Evolutionary conservation across 2,113 vertebrate species (phyloP), one percentile per base, ranked within the genome.

Genomic region (Engraulis encrasicolus): DNA sequence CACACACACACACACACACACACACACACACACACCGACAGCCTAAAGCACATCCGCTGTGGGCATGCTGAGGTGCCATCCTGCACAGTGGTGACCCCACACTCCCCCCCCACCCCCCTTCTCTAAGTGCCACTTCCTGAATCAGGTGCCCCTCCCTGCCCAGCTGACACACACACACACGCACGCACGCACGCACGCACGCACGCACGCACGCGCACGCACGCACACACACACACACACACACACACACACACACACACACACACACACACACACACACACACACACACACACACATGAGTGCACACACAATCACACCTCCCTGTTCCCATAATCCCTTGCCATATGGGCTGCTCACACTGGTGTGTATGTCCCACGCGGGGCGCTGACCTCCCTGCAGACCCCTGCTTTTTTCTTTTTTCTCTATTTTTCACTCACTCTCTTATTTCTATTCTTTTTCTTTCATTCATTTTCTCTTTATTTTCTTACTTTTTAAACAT

Each of bases 261-360:
- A 45, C 40, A 45, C 40, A 45, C 40, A 45, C 40, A 45, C 40
- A 45, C 40, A 45, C 40, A 45, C 40, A 45, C 40, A 3, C 23
- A 31, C 74, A 9, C 81, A 82, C 50, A 36, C 36, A 17, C 45
- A 34, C 23, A 81, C 78, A 9, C 40, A n/a, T n/a, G n/a, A 45
- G 84, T 52, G 1, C 37, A 66, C 48, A 83, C n/a, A n/a, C n/a
- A n/a, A n/a, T 81, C 23, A 49, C 82, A 48, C 85, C 37, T 78
- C 58, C 82, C 74, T 31, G 83, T 81, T 61, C 48, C 80, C 49
- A 82, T 74, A 77, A 83, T 36, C 82, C 82, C 77, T 49, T 66
- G 86, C 82, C 91, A 88, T 90, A 91, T 91, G 84, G 88, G 89
- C 27, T 23, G 81, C 50, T 19, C 61, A 78, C 50, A 50, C 82